These are phyloP conservation scores for Solenodon paradoxus DNA, from an alignment of 2,113 vertebrate genomes.

Conservation along the genomic window DNA sequence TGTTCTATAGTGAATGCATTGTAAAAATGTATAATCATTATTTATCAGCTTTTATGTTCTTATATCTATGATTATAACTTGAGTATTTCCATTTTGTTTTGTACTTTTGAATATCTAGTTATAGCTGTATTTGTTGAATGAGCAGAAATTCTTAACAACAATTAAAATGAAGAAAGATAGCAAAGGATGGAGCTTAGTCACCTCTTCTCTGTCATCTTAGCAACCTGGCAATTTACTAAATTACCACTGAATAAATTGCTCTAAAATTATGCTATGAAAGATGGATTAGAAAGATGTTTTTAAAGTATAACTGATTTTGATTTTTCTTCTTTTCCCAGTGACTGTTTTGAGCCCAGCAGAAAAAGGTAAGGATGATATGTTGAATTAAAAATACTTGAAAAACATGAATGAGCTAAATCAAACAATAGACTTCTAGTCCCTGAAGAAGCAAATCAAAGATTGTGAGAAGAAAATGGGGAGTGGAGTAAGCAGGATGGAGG, in stretches of 20 bases:
- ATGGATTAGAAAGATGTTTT: slow-evolving; percentile 1
- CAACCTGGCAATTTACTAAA: neutral
- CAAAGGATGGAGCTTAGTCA: slow-evolving; percentile 11
- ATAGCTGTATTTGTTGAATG: neutral
- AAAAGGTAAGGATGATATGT: slow-evolving; percentile 95
- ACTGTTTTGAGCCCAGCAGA: slow-evolving; percentile 91
- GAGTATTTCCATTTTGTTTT: slow-evolving; percentile 13
- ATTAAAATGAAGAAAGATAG: slow-evolving; percentile 16
- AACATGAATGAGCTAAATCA: no score
- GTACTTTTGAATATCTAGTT: neutral
- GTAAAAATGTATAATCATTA: slow-evolving; percentile 11
- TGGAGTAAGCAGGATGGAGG: no score
- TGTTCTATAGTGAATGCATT: neutral
- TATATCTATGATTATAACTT: neutral
- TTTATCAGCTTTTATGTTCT: neutral
- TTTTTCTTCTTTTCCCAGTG: slow-evolving; percentile 83
- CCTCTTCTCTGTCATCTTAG: slow-evolving; percentile 7
- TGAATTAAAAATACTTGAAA: no score
- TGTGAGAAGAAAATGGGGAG: no score
- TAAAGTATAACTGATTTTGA: slow-evolving; percentile 53
- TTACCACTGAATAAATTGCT: neutral
- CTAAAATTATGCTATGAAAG: slow-evolving; percentile 26
- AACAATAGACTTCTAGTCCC: no score
- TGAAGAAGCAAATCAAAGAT: no score
- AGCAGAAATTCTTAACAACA: neutral